Conservation (phyloP, 2,888 invertebrate genomes). For the Portevinia maculata region DNA sequence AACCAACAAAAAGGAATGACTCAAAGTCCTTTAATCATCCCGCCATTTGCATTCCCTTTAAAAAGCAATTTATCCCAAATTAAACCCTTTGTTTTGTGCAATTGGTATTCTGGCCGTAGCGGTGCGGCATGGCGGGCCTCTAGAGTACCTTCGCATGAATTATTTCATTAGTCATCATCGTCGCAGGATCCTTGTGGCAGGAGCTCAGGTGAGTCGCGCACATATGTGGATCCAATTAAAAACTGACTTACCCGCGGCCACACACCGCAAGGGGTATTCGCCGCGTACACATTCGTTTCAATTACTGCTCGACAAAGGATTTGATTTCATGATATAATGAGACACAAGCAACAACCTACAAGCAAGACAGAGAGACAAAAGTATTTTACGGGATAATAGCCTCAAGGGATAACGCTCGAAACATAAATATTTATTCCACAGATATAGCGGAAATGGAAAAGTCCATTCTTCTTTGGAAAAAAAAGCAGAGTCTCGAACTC, state of each 20-base stretch:
- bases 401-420: slow-evolving; percentile 60
- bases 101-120: slow-evolving; percentile 32
- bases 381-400: slow-evolving; percentile 68
- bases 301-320: slow-evolving; percentile 68
- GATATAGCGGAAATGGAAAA: slow-evolving; percentile 69
- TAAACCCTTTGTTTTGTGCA: slow-evolving; percentile 65
- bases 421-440: slow-evolving; percentile 72
- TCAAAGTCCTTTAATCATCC: slow-evolving; percentile 27
- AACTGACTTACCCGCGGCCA: slow-evolving; percentile 47
- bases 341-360: slow-evolving; percentile 37
- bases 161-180: slow-evolving; percentile 64
- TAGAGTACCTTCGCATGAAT: slow-evolving; percentile 55
- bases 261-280: not conserved
- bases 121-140: slow-evolving; percentile 29
- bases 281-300: slow-evolving; percentile 57
- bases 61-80: slow-evolving; percentile 71
- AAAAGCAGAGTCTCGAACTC: slow-evolving; percentile 29
- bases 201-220: slow-evolving; percentile 41
- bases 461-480: slow-evolving; percentile 54
- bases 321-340: slow-evolving; percentile 72
- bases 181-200: not conserved
- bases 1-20: not conserved
- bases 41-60: slow-evolving; percentile 57
- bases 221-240: slow-evolving; percentile 67
- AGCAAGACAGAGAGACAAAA: not conserved